Percentiles rank a stretch among this genome's conserved stretches.
These are phyloP conservation scores for Pogonognathellus flavescens DNA, from an alignment of 1,140 invertebrate species.

Conservation along the genomic window DNA sequence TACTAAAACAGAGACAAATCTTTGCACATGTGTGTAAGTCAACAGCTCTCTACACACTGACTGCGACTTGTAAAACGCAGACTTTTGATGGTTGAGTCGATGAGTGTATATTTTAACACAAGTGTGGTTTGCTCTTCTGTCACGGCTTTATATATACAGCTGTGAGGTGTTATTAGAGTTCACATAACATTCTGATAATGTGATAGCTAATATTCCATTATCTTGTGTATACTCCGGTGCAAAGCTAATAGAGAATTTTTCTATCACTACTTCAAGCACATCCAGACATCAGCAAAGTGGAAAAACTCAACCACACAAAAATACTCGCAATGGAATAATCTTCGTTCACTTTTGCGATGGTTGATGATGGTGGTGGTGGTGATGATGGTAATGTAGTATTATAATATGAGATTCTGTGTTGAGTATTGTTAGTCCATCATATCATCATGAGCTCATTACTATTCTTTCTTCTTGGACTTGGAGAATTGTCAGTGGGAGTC, in stretches of 20 bases:
- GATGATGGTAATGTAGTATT: too few relatives aligned
- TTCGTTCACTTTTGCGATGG: neutral
- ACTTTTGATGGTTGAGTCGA: too few relatives aligned
- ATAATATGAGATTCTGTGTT: neutral
- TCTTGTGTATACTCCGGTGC: slow-evolving; percentile 3
- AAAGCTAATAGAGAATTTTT: neutral
- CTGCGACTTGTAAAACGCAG: too few relatives aligned
- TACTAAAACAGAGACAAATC: neutral
- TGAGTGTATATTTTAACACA: too few relatives aligned
- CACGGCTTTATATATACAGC: too few relatives aligned
- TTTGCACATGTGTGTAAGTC: neutral
- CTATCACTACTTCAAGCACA: neutral
- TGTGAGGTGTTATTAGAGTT: too few relatives aligned
- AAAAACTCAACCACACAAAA: neutral
- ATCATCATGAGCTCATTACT: slow-evolving; percentile 18
- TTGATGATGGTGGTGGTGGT: neutral
- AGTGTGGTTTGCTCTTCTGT: too few relatives aligned
- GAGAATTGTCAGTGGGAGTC: slow-evolving; percentile 30
- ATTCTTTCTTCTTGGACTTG: slow-evolving; percentile 5
- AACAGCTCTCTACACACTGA: neutral
- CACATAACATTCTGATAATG: too few relatives aligned
- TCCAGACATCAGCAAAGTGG: too few relatives aligned
- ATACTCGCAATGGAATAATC: neutral
- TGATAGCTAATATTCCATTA: neutral
- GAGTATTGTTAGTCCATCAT: slow-evolving; percentile 23